These are phyloP conservation scores for Sebastes steindachneri DNA, from an alignment of 2,797 vertebrate species.

Conservation along the genomic window DNA sequence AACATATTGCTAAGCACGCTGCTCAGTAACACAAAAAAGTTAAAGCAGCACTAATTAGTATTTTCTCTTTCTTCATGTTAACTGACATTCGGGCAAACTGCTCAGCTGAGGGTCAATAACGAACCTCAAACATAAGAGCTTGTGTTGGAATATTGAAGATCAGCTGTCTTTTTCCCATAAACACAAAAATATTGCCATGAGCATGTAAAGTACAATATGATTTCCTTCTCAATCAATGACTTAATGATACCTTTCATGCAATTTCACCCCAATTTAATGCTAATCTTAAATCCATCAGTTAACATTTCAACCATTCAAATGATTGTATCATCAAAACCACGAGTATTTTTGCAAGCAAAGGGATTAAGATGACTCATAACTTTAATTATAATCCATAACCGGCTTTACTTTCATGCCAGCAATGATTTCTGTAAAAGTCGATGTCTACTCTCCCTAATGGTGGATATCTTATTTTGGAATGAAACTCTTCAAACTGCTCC, in stretches of 20 bases:
- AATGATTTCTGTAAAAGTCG: constrained; percentile 16
- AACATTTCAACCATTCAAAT: constrained; percentile 24
- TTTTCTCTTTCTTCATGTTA: neutral
- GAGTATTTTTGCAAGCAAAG: constrained; percentile 23
- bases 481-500: constrained; percentile 32
- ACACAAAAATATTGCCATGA: neutral
- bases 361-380: constrained; percentile 45
- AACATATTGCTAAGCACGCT: neutral
- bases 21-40: neutral
- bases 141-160: neutral
- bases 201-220: neutral
- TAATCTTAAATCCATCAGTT: constrained; percentile 36
- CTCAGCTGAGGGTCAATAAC: neutral
- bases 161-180: neutral
- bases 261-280: constrained; percentile 31
- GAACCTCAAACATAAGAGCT: neutral
- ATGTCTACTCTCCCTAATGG: constrained; percentile 16
- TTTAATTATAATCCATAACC: constrained; percentile 54
- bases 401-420: constrained; percentile 37
- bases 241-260: constrained; percentile 12
- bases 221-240: neutral
- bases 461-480: constrained; percentile 12
- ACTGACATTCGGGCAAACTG: neutral
- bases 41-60: neutral
- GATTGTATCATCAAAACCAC: constrained; percentile 54